These are phyloP conservation scores for Sinotaia quadrata DNA, from an alignment of 2,888 invertebrate species.

Conservation along the genomic window DNA sequence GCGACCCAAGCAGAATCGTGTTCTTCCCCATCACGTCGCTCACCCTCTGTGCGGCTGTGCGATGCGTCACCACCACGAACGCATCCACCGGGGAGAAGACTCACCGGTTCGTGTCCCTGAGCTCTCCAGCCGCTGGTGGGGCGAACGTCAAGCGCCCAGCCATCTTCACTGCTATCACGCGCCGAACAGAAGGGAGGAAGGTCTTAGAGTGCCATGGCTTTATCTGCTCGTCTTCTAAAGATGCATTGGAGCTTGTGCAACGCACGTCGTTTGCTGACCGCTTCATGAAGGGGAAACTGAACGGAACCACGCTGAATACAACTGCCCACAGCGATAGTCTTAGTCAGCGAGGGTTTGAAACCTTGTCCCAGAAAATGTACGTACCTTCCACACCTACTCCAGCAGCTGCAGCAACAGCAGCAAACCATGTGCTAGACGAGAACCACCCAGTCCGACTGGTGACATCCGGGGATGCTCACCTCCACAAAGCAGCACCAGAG, in stretches of 20 bases:
- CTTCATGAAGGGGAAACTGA: slow-evolving; percentile 28
- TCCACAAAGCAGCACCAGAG: slow-evolving; percentile 45
- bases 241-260: slow-evolving; percentile 96
- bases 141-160: slow-evolving; percentile 62
- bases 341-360: not conserved
- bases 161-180: slow-evolving; percentile 69
- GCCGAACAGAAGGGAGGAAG: slow-evolving; percentile 66
- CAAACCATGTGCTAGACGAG: slow-evolving; percentile 8
- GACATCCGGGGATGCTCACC: slow-evolving; percentile 22
- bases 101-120: slow-evolving; percentile 66
- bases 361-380: not conserved
- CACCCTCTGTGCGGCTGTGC: slow-evolving; percentile 69
- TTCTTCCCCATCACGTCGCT: slow-evolving; percentile 70
- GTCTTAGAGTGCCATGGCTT: slow-evolving; percentile 71
- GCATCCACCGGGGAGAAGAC: slow-evolving; percentile 50
- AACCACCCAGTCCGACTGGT: slow-evolving; percentile 45
- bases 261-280: slow-evolving; percentile 74
- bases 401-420: slow-evolving; percentile 17
- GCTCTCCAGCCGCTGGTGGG: slow-evolving; percentile 57
- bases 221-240: slow-evolving; percentile 82
- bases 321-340: not conserved
- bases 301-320: slow-evolving; percentile 23
- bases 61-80: slow-evolving; percentile 58
- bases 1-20: slow-evolving; percentile 57
- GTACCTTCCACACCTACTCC: not conserved